Evolutionary conservation across 2,113 vertebrate genomes (phyloP).

Genomic region (Parotia lawesii): DNA sequence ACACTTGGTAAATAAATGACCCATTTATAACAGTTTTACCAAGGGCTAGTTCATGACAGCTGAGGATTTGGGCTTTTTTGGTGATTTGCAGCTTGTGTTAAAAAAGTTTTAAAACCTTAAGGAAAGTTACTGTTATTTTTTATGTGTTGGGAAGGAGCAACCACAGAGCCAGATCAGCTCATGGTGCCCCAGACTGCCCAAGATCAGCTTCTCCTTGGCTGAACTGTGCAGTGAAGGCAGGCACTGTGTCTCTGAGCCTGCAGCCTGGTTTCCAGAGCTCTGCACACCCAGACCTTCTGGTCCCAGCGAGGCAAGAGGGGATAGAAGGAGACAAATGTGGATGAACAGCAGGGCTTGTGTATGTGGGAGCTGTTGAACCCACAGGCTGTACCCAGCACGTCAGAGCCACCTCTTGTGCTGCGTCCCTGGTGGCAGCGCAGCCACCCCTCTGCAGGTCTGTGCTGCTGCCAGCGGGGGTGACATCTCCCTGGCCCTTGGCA

Average conservation of each 20-base stretch:
- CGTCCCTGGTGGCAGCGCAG: neutral
- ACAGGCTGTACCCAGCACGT: fast-evolving
- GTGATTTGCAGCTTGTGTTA: neutral
- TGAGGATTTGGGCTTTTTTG: neutral
- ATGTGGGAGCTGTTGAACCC: fast-evolving
- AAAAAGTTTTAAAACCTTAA: neutral
- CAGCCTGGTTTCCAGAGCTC: neutral
- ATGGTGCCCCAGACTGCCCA: fast-evolving
- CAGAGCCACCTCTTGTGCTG: too few species aligned
- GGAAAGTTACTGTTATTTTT: neutral
- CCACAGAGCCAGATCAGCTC: neutral
- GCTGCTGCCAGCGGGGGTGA: fast-evolving
- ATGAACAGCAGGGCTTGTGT: neutral
- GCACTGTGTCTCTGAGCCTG: neutral
- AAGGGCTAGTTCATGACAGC: neutral
- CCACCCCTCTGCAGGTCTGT: neutral
- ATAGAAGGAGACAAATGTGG: neutral
- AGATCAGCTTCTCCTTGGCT: neutral
- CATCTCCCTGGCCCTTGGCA: neutral
- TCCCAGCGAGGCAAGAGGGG: fast-evolving
- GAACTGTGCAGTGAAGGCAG: neutral
- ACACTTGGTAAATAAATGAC: neutral
- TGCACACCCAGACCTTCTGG: neutral
- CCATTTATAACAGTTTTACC: neutral
- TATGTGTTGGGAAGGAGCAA: neutral